phyloP scores from a whole-genome alignment of 2,113 vertebrate genomes.

The Oophaga pumilio region DNA sequence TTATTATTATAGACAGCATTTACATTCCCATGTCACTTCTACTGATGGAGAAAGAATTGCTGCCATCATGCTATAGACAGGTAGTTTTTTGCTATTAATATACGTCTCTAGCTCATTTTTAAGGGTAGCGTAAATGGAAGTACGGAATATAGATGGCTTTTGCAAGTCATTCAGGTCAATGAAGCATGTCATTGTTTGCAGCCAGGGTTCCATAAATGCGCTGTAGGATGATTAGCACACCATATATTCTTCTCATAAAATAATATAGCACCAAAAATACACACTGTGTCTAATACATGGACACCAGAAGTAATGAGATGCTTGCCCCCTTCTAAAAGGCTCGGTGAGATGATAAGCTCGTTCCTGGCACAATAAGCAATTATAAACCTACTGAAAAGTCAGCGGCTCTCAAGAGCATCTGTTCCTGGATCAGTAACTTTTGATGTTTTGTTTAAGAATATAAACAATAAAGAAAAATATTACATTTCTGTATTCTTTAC shows the following conservation, averaged over 20 bases:
- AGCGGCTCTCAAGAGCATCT: background rate
- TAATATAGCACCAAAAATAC: constrained; percentile 64
- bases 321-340: constrained; percentile 9
- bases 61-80: constrained; percentile 71
- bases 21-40: constrained; percentile 70
- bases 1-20: constrained; percentile 66
- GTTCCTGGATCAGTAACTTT: background rate
- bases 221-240: constrained; percentile 68
- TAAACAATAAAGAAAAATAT: background rate
- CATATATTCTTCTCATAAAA: constrained; percentile 76
- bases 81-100: constrained; percentile 79
- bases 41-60: constrained; percentile 73
- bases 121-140: constrained; percentile 77
- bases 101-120: constrained; percentile 78
- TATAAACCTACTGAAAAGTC: background rate
- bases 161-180: constrained; percentile 78
- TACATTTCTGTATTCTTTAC: background rate
- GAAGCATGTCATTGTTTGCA: constrained; percentile 83
- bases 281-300: constrained; percentile 69
- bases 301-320: constrained; percentile 26
- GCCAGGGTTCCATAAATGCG: constrained; percentile 70
- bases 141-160: constrained; percentile 82
- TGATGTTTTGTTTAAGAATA: background rate
- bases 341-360: background rate
- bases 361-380: constrained; percentile 5